Conservation (phyloP, 2,888 invertebrate species). For the Amiota communis region DNA sequence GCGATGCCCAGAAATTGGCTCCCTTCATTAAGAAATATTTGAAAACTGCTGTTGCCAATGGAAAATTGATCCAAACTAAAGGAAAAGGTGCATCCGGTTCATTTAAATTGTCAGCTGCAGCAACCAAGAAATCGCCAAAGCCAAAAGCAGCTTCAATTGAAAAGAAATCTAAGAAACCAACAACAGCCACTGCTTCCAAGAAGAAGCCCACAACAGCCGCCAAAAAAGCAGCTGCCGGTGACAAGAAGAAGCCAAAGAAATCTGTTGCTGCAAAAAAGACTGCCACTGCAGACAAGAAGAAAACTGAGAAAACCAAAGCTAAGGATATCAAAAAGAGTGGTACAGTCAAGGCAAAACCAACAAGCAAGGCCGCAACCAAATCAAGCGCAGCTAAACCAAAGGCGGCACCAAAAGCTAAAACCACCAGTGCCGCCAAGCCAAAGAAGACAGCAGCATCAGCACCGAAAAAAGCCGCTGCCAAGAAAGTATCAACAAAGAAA, state of each 20-base stretch:
- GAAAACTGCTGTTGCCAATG: conserved; percentile 75
- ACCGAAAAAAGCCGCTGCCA: conserved; percentile 40
- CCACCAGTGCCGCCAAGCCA: neutral
- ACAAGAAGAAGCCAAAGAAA: conserved; percentile 41
- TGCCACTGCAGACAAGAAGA: conserved; percentile 38
- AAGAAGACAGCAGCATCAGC: conserved; percentile 26
- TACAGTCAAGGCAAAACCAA: conserved; percentile 42
- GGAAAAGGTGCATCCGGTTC: conserved; percentile 35
- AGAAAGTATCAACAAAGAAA: conserved; percentile 34
- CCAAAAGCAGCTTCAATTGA: conserved; percentile 40
- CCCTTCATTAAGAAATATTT: conserved; percentile 78
- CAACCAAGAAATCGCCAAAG: conserved; percentile 46
- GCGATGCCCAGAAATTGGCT: conserved; percentile 46
- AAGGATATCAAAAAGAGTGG: conserved; percentile 44
- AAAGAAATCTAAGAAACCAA: conserved; percentile 37
- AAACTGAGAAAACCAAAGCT: conserved; percentile 35
- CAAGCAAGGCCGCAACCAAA: neutral
- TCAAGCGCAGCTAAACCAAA: neutral
- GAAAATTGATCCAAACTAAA: conserved; percentile 69
- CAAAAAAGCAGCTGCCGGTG: conserved; percentile 32
- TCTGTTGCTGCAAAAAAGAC: conserved; percentile 39
- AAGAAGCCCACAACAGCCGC: conserved; percentile 32
- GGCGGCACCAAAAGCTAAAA: conserved; percentile 18
- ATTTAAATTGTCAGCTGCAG: conserved; percentile 24
- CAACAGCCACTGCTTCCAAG: neutral